These are phyloP conservation scores for Pao palembangensis DNA, from an alignment of 2,113 vertebrate genomes.

Conservation along the genomic window DNA sequence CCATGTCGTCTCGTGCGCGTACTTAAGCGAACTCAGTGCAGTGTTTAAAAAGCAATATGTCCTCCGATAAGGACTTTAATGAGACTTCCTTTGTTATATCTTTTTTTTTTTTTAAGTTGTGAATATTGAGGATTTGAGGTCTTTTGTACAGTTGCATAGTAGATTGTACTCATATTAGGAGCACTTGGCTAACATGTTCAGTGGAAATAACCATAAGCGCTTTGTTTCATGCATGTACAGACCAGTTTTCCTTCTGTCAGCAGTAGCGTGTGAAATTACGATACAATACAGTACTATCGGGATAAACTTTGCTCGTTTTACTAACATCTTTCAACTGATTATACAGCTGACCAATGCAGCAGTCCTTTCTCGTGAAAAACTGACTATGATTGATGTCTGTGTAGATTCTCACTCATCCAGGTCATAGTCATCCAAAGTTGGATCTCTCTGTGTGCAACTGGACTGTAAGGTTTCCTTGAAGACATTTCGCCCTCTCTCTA, in stretches of 20 bases:
- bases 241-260: constrained; percentile 51
- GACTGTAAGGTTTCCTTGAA: too few relatives aligned
- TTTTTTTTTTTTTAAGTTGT: constrained; percentile 40
- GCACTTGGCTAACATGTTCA: constrained; percentile 41
- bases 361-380: constrained; percentile 52
- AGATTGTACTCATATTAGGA: constrained; percentile 50
- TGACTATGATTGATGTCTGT: constrained; percentile 75
- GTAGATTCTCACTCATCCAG: too few relatives aligned
- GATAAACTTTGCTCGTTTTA: constrained; percentile 55
- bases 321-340: constrained; percentile 51
- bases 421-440: too few relatives aligned
- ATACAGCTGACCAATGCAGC: constrained; percentile 67
- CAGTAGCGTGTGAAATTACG: constrained; percentile 58
- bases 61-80: constrained; percentile 62
- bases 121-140: constrained; percentile 55
- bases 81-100: constrained; percentile 45
- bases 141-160: constrained; percentile 59
- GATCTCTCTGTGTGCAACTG: too few relatives aligned
- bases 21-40: constrained; percentile 65
- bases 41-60: constrained; percentile 74
- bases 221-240: constrained; percentile 66
- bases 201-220: constrained; percentile 40
- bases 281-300: constrained; percentile 54
- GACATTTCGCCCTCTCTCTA: too few relatives aligned
- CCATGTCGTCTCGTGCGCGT: constrained; percentile 67